Conservation (phyloP, 2,888 invertebrate genomes). For the Drosophila austrosaltans region DNA sequence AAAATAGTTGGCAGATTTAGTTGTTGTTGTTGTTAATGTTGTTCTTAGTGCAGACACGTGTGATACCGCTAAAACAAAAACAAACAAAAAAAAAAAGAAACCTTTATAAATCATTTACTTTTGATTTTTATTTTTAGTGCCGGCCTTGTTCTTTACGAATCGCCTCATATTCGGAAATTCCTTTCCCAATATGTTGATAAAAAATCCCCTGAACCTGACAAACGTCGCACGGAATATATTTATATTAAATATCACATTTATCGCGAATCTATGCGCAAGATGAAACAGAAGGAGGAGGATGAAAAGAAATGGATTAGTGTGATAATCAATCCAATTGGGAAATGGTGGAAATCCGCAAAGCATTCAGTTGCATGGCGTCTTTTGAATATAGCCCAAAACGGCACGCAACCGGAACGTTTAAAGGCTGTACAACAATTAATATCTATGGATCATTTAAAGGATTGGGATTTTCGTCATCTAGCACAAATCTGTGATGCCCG, state of each 20-base stretch:
- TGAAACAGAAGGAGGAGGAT: slow-evolving; percentile 80
- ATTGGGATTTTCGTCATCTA: slow-evolving; percentile 89
- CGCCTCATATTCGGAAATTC: slow-evolving; percentile 78
- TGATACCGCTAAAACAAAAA: slow-evolving; percentile 3
- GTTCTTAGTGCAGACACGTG: slow-evolving; percentile 29
- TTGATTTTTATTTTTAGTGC: slow-evolving; percentile 69
- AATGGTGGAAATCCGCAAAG: slow-evolving; percentile 87
- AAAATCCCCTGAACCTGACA: slow-evolving; percentile 64
- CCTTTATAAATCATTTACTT: background rate
- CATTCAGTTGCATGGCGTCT: slow-evolving; percentile 88
- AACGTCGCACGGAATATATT: slow-evolving; percentile 85
- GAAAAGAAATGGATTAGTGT: slow-evolving; percentile 83
- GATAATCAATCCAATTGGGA: slow-evolving; percentile 83
- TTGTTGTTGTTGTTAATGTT: slow-evolving; percentile 32
- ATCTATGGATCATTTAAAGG: slow-evolving; percentile 87
- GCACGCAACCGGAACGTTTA: slow-evolving; percentile 86
- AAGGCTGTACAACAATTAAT: slow-evolving; percentile 88
- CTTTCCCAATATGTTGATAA: slow-evolving; percentile 82
- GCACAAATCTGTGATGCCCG: slow-evolving; percentile 91
- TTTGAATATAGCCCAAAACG: slow-evolving; percentile 87
- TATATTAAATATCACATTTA: slow-evolving; percentile 85
- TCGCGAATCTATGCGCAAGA: slow-evolving; percentile 82
- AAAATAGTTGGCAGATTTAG: slow-evolving; percentile 54
- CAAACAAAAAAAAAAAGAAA: slow-evolving; percentile 6
- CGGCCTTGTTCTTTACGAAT: slow-evolving; percentile 80